A percentile compares a stretch with the other conserved stretches of the same genome.
Conservation (phyloP, 2,888 invertebrate species). For the Siphlonurus alternatus region DNA sequence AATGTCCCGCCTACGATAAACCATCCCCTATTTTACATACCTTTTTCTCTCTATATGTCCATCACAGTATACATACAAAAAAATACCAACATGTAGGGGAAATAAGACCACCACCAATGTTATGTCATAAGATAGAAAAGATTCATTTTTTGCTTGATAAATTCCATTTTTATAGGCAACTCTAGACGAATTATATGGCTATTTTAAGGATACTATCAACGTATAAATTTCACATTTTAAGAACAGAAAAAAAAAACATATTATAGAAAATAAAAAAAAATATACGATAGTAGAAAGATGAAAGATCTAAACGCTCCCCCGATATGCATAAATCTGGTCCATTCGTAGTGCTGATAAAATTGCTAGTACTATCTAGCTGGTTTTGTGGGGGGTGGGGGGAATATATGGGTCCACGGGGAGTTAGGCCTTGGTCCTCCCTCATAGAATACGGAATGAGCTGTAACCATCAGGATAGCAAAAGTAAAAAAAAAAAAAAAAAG, state of each 20-base stretch:
- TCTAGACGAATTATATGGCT: slow-evolving; percentile 1
- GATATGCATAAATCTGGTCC: slow-evolving; percentile 3
- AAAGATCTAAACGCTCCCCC: slow-evolving; percentile 4
- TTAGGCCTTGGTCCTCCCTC: neutral
- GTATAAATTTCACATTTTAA: neutral
- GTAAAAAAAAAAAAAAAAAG: neutral
- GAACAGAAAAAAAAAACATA: neutral
- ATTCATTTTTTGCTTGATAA: neutral
- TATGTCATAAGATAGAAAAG: neutral
- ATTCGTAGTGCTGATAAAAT: neutral
- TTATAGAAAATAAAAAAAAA: neutral
- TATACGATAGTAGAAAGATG: neutral
- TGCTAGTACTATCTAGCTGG: neutral
- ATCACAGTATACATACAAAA: neutral
- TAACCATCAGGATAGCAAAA: neutral
- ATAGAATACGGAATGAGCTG: slow-evolving; percentile 1
- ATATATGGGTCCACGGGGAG: neutral
- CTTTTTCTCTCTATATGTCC: neutral
- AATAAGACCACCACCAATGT: too few relatives aligned
- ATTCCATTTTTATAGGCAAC: slow-evolving; percentile 1
- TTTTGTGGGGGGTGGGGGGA: neutral
- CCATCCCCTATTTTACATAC: neutral
- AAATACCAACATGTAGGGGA: neutral
- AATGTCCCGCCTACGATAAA: neutral
- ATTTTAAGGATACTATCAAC: neutral